Percentiles rank a stretch among this genome's conserved stretches.
These are phyloP conservation scores for Heterohyrax brucei DNA, from an alignment of 2,797 vertebrate genomes.

Conservation along the genomic window DNA sequence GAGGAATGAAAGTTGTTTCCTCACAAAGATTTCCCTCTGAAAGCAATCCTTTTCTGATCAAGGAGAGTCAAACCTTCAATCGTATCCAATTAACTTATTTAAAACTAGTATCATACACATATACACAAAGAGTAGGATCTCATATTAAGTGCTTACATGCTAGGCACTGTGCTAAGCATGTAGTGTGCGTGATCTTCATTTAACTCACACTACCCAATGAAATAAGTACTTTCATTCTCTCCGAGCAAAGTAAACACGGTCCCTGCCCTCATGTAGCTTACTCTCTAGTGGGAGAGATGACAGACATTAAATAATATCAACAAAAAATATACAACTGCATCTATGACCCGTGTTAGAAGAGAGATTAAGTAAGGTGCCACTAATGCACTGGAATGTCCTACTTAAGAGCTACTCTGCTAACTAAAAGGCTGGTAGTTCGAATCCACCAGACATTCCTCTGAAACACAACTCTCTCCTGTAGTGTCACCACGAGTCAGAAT, in stretches of 20 bases:
- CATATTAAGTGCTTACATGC: not conserved
- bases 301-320: constrained; percentile 47
- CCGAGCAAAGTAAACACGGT: not conserved
- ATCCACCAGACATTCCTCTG: too few relatives aligned
- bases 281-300: not conserved
- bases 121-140: not conserved
- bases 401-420: too few relatives aligned
- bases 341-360: not conserved
- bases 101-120: constrained; percentile 11
- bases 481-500: too few relatives aligned
- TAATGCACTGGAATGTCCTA: too few relatives aligned
- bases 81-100: constrained; percentile 37
- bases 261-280: not conserved
- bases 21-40: constrained; percentile 40
- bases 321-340: constrained; percentile 2
- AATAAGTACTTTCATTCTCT: not conserved
- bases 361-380: not conserved
- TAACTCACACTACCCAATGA: not conserved
- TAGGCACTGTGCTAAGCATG: not conserved
- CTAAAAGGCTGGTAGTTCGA: too few relatives aligned
- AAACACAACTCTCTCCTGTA: too few relatives aligned
- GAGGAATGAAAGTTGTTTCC: constrained; percentile 47
- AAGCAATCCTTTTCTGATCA: constrained; percentile 50
- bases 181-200: not conserved
- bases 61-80: constrained; percentile 55